Base-by-base conservation (phyloP, 2,113 vertebrate genomes). In the Lota lota region DNA sequence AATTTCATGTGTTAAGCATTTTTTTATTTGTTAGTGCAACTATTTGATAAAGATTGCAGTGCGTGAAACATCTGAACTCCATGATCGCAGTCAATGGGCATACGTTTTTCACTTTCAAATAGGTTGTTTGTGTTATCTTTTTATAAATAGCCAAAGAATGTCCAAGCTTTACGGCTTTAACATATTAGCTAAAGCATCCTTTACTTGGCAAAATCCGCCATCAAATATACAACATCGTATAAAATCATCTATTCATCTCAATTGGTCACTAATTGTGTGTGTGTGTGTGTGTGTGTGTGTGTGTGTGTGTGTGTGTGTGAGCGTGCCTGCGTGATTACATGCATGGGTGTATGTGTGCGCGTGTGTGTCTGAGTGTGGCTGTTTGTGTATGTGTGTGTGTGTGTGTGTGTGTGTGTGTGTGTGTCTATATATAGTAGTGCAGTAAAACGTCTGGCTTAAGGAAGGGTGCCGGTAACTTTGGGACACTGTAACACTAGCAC, bases 361-460 rank as follows among this genome's bases (percentile, higher is more conserved):
- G 33, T 59, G 19, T 59, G 28, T 68, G 56, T n/a, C 11, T 18
- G 5, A 10, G 17, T 18, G 56, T 18, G 56, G 7, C 16, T 58
- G n/a, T 58, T 3, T 58, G 5, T 15, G 21, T 60, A 11, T 12
- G 40, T 12, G 40, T 47, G 40, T 47, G 40, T 47, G 40, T 47
- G 40, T 47, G 21, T 40, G 33, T 19, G 20, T 24, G 58, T 72
- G 62, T 63, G 53, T 63, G 51, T 57, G 20, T 61, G 10, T 5
- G 28, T 67, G 28, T 83, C 73, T 89, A 85, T 87, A 75, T 87
- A 79, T 89, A 91, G 85, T 83, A 61, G 65, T 20, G n/a, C 24
- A 61, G 87, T 82, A 85, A 88, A 68, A 70, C 64, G 81, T 11
- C 17, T n/a, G 67, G 67, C 68, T 69, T 61, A 74, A 59, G 57